Evolutionary conservation across 2,797 vertebrate species (phyloP), one percentile per base, ranked within the genome.

Genomic region (Limosa lapponica): DNA sequence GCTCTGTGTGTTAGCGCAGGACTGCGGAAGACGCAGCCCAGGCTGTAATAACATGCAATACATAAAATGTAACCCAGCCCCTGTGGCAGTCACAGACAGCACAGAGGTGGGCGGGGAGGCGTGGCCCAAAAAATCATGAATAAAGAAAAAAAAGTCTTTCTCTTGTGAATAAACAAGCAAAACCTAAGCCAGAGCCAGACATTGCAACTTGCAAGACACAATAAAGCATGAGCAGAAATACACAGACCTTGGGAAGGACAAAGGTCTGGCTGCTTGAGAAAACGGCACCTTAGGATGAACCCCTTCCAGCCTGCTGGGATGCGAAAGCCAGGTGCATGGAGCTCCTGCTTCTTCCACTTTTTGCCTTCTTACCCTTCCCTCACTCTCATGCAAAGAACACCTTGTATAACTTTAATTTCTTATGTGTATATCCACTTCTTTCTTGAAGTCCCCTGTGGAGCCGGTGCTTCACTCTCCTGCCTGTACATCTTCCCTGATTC

Each of bases 241-340:
- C 15, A 37, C 3, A 57, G 61, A 34, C 5, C 28, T 59, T n/a
- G 11, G 2, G 6, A 55, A 13, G 3, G 20, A 57, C 43, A 65
- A 22, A 28, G 27, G 8, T 81, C 39, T 44, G n/a, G 2, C 34
- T 58, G 22, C 28, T 75, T 43, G 25, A 87, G 32, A 44, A 83
- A 83, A 34, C 1, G 1, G 6, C 34, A 48, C 9, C 2, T 13
- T 44, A 17, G 12, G 3, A 65, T 10, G 13, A 79, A 6, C 1
- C 1, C 3, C 19, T 77, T 67, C 43, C 41, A 48, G 8, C 22
- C 20, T 37, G 9, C 12, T 59, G 27, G 15, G 11, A 12, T 34
- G 20, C 25, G 28, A 87, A 82, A 79, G 14, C 5, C 32, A 13
- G 12, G 5, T 22, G 8, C 8, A 52, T 0, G 2, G 23, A 66